Percentiles rank a stretch among this genome's conserved stretches.
Evolutionary conservation across 2,797 vertebrate genomes (phyloP).

Genomic region (Falco columbarius): DNA sequence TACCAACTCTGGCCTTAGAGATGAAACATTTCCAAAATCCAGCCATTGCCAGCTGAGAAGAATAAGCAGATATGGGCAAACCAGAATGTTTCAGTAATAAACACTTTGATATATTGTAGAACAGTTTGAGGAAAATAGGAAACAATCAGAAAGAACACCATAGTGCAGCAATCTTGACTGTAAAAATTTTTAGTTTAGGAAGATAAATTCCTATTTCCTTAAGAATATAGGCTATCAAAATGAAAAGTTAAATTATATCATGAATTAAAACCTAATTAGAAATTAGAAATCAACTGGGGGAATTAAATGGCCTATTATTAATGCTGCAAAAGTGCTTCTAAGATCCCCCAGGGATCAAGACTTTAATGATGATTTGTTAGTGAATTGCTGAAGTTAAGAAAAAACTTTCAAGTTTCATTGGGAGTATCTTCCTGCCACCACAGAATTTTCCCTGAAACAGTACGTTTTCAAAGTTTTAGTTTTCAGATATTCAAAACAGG

Average conservation of each 20-base stretch:
- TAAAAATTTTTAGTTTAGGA: not conserved
- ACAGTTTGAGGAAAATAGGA: not conserved
- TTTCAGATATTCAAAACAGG: not conserved
- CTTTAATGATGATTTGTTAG: constrained; percentile 26
- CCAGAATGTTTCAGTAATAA: not conserved
- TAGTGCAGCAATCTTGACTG: not conserved
- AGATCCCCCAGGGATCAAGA: not conserved
- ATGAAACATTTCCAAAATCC: not conserved
- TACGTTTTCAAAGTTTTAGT: not conserved
- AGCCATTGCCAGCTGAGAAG: not conserved
- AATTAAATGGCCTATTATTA: constrained; percentile 29
- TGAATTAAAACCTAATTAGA: constrained; percentile 42
- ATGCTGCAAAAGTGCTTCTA: constrained; percentile 5
- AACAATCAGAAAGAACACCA: not conserved
- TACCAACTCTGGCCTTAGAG: not conserved
- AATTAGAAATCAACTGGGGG: constrained; percentile 7
- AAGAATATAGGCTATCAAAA: not conserved
- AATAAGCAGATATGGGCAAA: not conserved
- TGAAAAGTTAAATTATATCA: not conserved
- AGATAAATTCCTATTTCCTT: not conserved
- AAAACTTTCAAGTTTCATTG: not conserved
- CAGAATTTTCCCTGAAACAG: not conserved
- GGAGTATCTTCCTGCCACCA: not conserved
- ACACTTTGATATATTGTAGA: not conserved
- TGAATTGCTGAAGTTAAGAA: constrained; percentile 18